Evolutionary conservation across 1,140 invertebrate species (phyloP).

Genomic region (Drosophila sucinea): DNA sequence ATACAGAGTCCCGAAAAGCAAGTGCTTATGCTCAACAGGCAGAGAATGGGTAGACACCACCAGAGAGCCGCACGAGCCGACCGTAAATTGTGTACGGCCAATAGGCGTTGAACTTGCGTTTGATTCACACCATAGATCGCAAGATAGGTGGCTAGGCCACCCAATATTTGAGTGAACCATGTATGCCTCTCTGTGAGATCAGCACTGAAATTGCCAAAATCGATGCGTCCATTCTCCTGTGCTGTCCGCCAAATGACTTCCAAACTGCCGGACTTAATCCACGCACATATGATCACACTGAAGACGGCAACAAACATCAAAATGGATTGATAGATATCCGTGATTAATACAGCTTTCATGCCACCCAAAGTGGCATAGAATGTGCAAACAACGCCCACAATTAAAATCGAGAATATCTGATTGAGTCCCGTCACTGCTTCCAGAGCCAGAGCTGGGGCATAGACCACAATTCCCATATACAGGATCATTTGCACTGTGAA

Average conservation of each 20-base stretch:
- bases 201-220: slow-evolving; percentile 85
- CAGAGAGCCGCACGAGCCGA: slow-evolving; percentile 87
- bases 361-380: slow-evolving; percentile 94
- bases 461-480: slow-evolving; percentile 96
- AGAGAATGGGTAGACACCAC: slow-evolving; percentile 89
- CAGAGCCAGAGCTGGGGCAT: slow-evolving; percentile 94
- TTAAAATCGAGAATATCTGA: slow-evolving; percentile 89
- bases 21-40: slow-evolving; percentile 87
- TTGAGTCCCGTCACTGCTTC: slow-evolving; percentile 93
- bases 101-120: slow-evolving; percentile 92
- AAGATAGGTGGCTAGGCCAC: slow-evolving; percentile 89
- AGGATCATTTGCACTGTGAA: slow-evolving; percentile 93
- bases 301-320: slow-evolving; percentile 91
- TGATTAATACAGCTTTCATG: slow-evolving; percentile 95
- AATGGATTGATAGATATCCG: slow-evolving; percentile 92
- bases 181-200: slow-evolving; percentile 91
- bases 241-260: slow-evolving; percentile 88
- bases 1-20: slow-evolving; percentile 91
- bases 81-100: slow-evolving; percentile 89
- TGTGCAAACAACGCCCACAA: slow-evolving; percentile 91
- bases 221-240: slow-evolving; percentile 86
- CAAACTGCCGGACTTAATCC: slow-evolving; percentile 86
- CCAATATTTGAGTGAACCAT: slow-evolving; percentile 89
- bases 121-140: slow-evolving; percentile 93
- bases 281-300: slow-evolving; percentile 89